Conservation (phyloP, 1,140 invertebrate species). For the Sycophaga agraensis region DNA sequence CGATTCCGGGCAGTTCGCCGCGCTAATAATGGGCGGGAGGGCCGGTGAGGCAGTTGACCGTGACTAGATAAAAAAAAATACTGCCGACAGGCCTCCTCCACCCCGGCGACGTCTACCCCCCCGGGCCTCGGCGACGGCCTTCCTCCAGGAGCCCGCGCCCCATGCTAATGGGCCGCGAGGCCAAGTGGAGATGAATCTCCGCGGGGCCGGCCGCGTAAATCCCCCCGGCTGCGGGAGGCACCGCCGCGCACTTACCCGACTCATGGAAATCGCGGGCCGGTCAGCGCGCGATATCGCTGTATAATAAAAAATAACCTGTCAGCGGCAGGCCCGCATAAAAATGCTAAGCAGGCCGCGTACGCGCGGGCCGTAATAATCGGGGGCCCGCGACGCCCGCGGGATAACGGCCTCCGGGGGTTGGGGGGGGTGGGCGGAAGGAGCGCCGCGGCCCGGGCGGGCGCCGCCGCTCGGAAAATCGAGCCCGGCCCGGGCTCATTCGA, state of each 20-base stretch:
- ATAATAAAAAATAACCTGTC: constrained; percentile 27
- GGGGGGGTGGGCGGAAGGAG: too few species aligned
- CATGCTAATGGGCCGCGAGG: too few species aligned
- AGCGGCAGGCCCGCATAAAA: constrained; percentile 23
- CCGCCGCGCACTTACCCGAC: too few species aligned
- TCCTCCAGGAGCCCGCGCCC: not conserved
- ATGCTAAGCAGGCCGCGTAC: constrained; percentile 17
- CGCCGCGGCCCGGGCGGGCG: not conserved
- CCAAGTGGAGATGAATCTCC: too few species aligned
- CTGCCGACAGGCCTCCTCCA: constrained; percentile 42
- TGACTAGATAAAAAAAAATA: constrained; percentile 63
- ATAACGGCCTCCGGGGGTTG: not conserved
- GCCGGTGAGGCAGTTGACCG: constrained; percentile 57
- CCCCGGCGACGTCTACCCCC: not conserved
- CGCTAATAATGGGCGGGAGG: constrained; percentile 59
- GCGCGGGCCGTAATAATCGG: not conserved
- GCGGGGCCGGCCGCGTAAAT: not conserved
- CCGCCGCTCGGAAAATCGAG: constrained; percentile 2
- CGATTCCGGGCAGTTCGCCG: constrained; percentile 42
- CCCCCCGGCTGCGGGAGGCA: too few species aligned
- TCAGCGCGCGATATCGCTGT: not conserved
- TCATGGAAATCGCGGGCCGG: not conserved
- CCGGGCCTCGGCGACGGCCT: not conserved
- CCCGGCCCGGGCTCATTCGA: too few species aligned
- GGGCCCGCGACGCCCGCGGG: not conserved